Conservation (phyloP, 2,797 vertebrate genomes). For the Miichthys miiuy region DNA sequence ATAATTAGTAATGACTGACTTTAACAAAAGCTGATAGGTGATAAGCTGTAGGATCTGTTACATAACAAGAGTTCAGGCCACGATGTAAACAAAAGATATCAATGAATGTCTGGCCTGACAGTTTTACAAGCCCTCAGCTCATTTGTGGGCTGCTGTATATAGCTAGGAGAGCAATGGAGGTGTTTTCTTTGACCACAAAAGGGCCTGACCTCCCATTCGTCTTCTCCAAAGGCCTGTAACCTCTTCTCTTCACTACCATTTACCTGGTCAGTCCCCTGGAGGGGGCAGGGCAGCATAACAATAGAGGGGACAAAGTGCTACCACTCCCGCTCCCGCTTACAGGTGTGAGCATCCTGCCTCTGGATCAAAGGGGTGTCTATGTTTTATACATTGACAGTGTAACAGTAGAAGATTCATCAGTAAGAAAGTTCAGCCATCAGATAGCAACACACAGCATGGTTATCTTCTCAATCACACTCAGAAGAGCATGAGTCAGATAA, state of each 20-base stretch:
- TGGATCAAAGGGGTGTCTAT: slow-evolving; percentile 47
- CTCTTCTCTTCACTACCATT: slow-evolving; percentile 30
- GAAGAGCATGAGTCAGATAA: slow-evolving; percentile 43
- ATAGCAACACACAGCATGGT: slow-evolving; percentile 18
- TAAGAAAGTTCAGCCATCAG: slow-evolving; percentile 10
- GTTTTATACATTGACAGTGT: slow-evolving; percentile 38
- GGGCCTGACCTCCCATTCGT: slow-evolving; percentile 37
- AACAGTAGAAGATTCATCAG: background rate
- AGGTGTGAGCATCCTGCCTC: slow-evolving; percentile 48
- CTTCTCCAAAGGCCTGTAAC: slow-evolving; percentile 50
- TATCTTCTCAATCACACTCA: slow-evolving; percentile 34
- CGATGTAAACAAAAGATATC: slow-evolving; percentile 56
- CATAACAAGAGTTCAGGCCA: slow-evolving; percentile 46
- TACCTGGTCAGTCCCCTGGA: slow-evolving; percentile 44
- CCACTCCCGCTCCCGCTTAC: slow-evolving; percentile 21
- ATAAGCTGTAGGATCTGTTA: slow-evolving; percentile 57
- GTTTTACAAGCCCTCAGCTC: slow-evolving; percentile 54
- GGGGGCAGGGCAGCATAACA: slow-evolving; percentile 53
- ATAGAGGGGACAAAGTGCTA: slow-evolving; percentile 43
- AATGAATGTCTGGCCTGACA: slow-evolving; percentile 40
- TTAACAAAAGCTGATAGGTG: slow-evolving; percentile 23
- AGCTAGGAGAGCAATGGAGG: slow-evolving; percentile 39
- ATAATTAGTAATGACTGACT: slow-evolving; percentile 46
- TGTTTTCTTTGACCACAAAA: slow-evolving; percentile 25
- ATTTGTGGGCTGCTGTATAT: slow-evolving; percentile 30